Evolutionary conservation across 2,888 invertebrate genomes (phyloP).

Genomic region (Pterostichus madidus): DNA sequence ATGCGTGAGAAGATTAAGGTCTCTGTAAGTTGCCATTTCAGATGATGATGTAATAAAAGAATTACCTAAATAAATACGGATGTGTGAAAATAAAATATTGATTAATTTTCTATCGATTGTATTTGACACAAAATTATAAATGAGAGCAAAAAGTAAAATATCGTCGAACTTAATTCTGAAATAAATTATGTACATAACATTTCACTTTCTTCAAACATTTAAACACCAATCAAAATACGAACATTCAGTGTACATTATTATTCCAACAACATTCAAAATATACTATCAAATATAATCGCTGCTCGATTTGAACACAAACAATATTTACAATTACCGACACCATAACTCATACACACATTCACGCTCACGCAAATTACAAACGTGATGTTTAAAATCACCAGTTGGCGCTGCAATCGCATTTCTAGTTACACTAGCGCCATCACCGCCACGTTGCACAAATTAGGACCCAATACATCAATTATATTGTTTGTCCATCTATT

Average conservation of each 20-base stretch:
- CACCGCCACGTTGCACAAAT: conserved; percentile 27
- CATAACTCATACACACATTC: conserved; percentile 36
- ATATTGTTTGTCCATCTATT: conserved; percentile 66
- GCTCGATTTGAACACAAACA: conserved; percentile 57
- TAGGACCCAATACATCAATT: conserved; percentile 64
- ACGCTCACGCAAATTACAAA: conserved; percentile 22
- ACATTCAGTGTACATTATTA: conserved; percentile 33
- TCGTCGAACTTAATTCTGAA: neutral
- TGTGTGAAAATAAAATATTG: too few species aligned
- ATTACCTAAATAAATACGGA: too few species aligned
- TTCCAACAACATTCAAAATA: conserved; percentile 34
- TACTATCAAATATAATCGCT: conserved; percentile 47
- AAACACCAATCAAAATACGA: conserved; percentile 26
- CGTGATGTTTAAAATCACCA: conserved; percentile 48
- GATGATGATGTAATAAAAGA: too few species aligned
- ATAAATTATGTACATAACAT: conserved; percentile 14
- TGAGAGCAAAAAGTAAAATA: too few species aligned
- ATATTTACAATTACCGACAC: conserved; percentile 59
- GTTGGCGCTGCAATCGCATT: conserved; percentile 41
- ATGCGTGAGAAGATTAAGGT: too few species aligned
- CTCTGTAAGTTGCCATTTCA: too few species aligned
- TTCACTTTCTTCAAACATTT: conserved; percentile 48
- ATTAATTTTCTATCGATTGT: too few species aligned
- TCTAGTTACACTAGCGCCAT: conserved; percentile 18
- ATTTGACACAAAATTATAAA: too few species aligned